phyloP scores from a whole-genome alignment of 2,888 invertebrate genomes.

The Amphipoea oculea region DNA sequence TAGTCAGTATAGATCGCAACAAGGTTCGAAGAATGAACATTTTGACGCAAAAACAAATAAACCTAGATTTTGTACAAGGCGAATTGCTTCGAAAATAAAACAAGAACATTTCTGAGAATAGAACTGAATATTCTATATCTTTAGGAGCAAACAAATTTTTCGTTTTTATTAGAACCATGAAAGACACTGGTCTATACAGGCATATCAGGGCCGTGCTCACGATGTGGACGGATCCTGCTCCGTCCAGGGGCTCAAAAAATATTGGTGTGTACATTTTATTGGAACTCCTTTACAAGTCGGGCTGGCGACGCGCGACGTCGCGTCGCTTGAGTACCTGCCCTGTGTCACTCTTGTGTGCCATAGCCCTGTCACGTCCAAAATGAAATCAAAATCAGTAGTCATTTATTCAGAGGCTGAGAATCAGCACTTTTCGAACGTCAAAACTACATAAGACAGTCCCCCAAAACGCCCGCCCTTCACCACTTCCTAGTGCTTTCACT shows the following conservation, averaged over 20 bases:
- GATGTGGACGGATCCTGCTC: neutral
- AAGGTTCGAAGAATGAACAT: conserved; percentile 1
- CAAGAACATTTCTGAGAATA: neutral
- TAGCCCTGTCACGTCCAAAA: neutral
- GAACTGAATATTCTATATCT: neutral
- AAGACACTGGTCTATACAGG: neutral
- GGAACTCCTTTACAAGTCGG: neutral
- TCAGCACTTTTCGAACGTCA: neutral
- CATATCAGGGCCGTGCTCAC: neutral
- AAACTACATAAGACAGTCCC: neutral
- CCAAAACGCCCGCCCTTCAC: neutral
- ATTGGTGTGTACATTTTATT: neutral
- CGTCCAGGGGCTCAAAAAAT: neutral
- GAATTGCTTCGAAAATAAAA: conserved; percentile 1
- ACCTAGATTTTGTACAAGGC: conserved; percentile 17
- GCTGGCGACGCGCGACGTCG: neutral
- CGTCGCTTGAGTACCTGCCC: neutral
- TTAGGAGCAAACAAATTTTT: neutral
- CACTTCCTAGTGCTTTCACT: neutral
- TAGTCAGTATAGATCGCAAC: neutral
- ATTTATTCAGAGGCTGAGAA: neutral
- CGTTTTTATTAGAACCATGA: neutral
- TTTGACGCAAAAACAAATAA: conserved; percentile 18
- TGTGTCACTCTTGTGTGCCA: neutral
- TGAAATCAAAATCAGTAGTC: neutral